Base-by-base conservation (phyloP, 2,113 vertebrate species). In the Lepus timidus region DNA sequence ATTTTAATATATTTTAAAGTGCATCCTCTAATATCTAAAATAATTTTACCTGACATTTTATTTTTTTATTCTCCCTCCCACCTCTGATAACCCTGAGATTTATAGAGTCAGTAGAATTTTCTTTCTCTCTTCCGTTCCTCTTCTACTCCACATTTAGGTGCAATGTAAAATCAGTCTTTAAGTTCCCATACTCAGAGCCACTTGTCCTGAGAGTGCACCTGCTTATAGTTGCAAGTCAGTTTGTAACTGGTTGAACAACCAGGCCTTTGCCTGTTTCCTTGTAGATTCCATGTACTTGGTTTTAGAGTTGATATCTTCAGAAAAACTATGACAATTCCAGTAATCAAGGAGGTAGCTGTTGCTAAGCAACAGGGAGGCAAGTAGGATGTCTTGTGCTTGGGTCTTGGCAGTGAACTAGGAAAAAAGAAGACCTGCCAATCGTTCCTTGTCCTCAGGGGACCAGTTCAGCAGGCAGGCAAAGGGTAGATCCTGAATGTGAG, bases 281-380 rank as follows among this genome's bases (percentile, higher is more conserved):
- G 25, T 27, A 79, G 58, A 36, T 20, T 61, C 33, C 39, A 27
- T n/a, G 58, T 62, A 71, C 93, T 51, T 70, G 67, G 51, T 84
- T 90, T 84, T 79, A 88, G 71, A 94, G 82, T 79, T 92, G 78
- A 88, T 29, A 88, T 68, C 52, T 93, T 80, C 58, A n/a, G 92
- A 70, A 86, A 88, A 95, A 81, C 67, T 71, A 76, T 75, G 74
- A 84, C 88, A 97, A 92, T 84, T 86, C 49, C 2, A 9, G 79
- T 93, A 90, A 96, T 95, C 94, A 96, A 93, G 93, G 81, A 96
- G 82, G 88, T 94, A 78, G 90, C 51, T 9, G 93, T 96, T 97
- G 91, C 96, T 94, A 96, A 91, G 96, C 95, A 96, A 96, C 70
- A 2, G 79, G 90, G 33, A 95, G 61, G 74, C 14, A 96, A 58